Evolutionary conservation across 2,113 vertebrate species (phyloP).

Genomic region (Sula dactylatra): DNA sequence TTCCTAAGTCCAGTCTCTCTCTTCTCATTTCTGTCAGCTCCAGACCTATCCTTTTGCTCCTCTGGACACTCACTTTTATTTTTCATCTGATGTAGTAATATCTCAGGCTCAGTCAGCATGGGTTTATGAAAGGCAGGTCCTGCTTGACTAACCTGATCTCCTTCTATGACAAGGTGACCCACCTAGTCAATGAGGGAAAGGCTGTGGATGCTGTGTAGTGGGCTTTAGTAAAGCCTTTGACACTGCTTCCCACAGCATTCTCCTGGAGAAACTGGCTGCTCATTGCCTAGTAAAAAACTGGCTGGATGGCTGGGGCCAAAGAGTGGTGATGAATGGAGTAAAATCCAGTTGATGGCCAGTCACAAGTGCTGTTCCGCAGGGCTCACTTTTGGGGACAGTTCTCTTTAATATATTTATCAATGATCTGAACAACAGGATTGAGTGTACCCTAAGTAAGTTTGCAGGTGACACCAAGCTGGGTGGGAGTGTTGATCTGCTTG

Average conservation of each 20-base stretch:
- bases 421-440: neutral
- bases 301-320: neutral
- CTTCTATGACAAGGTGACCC: neutral
- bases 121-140: neutral
- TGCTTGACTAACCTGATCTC: neutral
- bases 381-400: too few relatives aligned
- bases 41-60: neutral
- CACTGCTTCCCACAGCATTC: neutral
- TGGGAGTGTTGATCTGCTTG: neutral
- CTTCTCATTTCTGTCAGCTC: neutral
- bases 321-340: neutral
- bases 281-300: neutral
- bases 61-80: neutral
- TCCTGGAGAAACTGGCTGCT: neutral
- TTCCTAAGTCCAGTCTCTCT: neutral
- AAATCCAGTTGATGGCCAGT: rapidly evolving
- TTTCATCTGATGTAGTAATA: neutral
- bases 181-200: neutral
- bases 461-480: neutral
- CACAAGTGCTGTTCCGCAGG: neutral
- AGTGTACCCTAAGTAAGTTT: neutral
- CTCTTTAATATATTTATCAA: neutral
- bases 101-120: neutral
- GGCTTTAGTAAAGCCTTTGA: neutral
- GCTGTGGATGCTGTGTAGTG: neutral